Evolutionary conservation across 2,113 vertebrate genomes (phyloP).

Genomic region (Oncorhynchus tshawytscha): DNA sequence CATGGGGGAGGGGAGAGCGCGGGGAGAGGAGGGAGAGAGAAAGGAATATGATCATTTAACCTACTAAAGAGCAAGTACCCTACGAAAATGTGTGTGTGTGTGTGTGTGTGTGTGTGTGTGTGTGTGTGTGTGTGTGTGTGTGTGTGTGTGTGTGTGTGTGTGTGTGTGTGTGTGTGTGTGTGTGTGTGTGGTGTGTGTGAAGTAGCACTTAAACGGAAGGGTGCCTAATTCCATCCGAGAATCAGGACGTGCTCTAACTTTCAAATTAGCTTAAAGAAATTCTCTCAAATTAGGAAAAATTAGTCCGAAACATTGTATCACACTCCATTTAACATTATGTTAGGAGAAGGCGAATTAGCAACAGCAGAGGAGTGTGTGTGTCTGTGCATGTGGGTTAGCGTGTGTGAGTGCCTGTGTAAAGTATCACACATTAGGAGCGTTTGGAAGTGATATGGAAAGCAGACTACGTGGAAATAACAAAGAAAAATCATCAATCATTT

Average conservation of each 20-base stretch:
- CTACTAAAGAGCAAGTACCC: not conserved
- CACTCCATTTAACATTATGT: slow-evolving; percentile 67
- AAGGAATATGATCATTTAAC: not conserved
- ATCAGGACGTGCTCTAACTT: slow-evolving; percentile 45
- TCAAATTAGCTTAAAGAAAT: slow-evolving; percentile 67
- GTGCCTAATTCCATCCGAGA: slow-evolving; percentile 52
- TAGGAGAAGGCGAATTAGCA: slow-evolving; percentile 20
- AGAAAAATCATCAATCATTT: slow-evolving; percentile 64
- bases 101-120: not conserved
- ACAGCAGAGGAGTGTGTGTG: slow-evolving; percentile 12
- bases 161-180: not conserved
- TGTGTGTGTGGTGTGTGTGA: not conserved
- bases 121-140: not conserved
- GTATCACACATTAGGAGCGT: not conserved
- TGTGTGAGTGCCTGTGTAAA: slow-evolving; percentile 18
- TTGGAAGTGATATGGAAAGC: slow-evolving; percentile 33
- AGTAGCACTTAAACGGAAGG: slow-evolving; percentile 4
- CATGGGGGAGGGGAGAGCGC: slow-evolving; percentile 2
- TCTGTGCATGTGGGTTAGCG: slow-evolving; percentile 15
- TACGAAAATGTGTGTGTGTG: not conserved
- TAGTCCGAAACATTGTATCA: slow-evolving; percentile 58
- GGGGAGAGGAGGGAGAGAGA: not conserved
- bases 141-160: not conserved
- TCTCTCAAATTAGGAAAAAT: slow-evolving; percentile 66
- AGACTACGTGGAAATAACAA: slow-evolving; percentile 62